A percentile compares a stretch with the other conserved stretches of the same genome.
Evolutionary conservation across 2,797 vertebrate species (phyloP).

Genomic region (Sebastes steindachneri): DNA sequence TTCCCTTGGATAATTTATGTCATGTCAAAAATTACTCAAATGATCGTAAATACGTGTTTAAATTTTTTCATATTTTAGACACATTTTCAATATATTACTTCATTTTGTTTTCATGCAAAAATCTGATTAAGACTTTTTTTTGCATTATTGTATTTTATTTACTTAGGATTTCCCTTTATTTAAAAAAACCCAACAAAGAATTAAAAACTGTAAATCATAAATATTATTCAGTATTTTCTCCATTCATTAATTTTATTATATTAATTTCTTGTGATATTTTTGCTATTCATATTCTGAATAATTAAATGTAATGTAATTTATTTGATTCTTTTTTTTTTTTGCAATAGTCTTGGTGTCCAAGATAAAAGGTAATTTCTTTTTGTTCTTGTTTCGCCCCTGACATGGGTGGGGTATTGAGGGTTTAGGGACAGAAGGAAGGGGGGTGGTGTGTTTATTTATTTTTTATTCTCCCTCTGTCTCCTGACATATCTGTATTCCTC

Average conservation of each 20-base stretch:
- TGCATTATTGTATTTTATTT: background rate
- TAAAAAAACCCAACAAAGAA: background rate
- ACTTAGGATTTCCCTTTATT: background rate
- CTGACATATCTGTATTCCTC: slow-evolving; percentile 68
- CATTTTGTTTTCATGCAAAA: background rate
- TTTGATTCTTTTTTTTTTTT: background rate
- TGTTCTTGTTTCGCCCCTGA: slow-evolving; percentile 27
- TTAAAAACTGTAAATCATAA: background rate
- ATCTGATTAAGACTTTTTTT: background rate
- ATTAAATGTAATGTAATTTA: background rate
- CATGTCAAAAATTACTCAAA: background rate
- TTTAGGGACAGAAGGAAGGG: slow-evolving; percentile 18
- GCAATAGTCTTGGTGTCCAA: background rate
- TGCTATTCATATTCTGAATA: background rate
- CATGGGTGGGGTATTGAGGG: slow-evolving; percentile 28
- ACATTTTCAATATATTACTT: background rate
- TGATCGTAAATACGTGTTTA: background rate
- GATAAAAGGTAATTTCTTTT: slow-evolving; percentile 21
- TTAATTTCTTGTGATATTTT: background rate
- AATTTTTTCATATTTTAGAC: background rate
- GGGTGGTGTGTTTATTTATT: slow-evolving; percentile 64
- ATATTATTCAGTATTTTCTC: background rate
- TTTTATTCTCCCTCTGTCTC: slow-evolving; percentile 56
- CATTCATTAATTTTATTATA: background rate
- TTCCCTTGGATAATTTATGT: background rate